Base-by-base conservation (phyloP, 23 tunicate genomes). In the Ascidia mentula region DNA sequence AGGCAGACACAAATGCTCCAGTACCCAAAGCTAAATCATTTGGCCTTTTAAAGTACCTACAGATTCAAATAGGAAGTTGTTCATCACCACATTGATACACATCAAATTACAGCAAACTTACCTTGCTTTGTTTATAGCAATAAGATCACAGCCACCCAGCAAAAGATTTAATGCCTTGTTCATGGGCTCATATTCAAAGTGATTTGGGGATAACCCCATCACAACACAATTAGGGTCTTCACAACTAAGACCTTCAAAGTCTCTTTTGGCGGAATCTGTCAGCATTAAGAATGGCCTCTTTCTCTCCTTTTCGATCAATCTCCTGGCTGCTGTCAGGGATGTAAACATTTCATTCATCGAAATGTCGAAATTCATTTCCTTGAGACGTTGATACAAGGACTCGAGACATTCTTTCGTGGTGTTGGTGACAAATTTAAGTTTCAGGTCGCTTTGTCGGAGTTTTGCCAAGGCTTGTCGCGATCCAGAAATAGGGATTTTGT, bases 51-150 rank as follows among this genome's bases (percentile, higher is more conserved):
- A 42, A 42, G 53, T 42, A 42, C 15, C 53, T 9, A 12, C 53
- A 42, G 15, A 42, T 42, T 15, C 53, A 42, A 12, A 12, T 9
- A 15, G 15, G 15, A 42, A 42, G 53, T 42, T 9, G n/a, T n/a
- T n/a, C n/a, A n/a, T n/a, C n/a, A n/a, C n/a, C n/a, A n/a, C n/a
- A n/a, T n/a, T 42, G 53, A 42, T 42, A 42, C 15, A 42, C 15
- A 42, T 42, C 15, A 15, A 42, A 42, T 9, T 69, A 12, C 33
- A 28, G 12, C 18, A 69, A 46, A 34, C 82, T 31, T 30, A 87
- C 91, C 91, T 88, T 59, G 97, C 91, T 65, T 92, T 92, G 74
- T 92, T 82, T 18, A 92, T 92, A 18, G 97, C 97, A 72, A 92
- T 78, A 36, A 92, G 72, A n/a, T 73, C 45, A 22, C 81, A 85